These are phyloP conservation scores for Notolepis coatsorum DNA, from an alignment of 2,797 vertebrate species.

Conservation along the genomic window DNA sequence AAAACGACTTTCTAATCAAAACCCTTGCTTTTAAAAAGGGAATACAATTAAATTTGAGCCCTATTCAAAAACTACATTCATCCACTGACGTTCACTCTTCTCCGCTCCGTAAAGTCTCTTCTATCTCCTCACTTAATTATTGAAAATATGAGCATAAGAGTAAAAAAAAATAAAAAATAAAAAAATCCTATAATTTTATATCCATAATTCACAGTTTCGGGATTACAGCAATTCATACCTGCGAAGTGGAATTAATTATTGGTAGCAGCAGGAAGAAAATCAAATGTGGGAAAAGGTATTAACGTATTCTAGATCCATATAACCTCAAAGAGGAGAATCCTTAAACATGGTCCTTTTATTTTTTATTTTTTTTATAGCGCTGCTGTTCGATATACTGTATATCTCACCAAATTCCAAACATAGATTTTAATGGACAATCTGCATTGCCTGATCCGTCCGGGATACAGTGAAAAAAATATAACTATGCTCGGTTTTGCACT, in stretches of 20 bases:
- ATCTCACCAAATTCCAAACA: slow-evolving; percentile 64
- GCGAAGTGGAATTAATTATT: slow-evolving; percentile 78
- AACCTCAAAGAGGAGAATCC: slow-evolving; percentile 67
- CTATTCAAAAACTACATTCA: slow-evolving; percentile 36
- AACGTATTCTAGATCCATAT: slow-evolving; percentile 80
- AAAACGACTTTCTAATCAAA: slow-evolving; percentile 2
- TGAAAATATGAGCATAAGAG: slow-evolving; percentile 65
- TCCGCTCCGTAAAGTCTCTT: slow-evolving; percentile 43
- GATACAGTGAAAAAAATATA: slow-evolving; percentile 2
- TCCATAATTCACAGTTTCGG: slow-evolving; percentile 80
- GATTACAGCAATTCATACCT: slow-evolving; percentile 78
- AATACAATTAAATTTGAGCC: slow-evolving; percentile 20
- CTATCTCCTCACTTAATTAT: slow-evolving; percentile 66
- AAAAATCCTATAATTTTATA: slow-evolving; percentile 80
- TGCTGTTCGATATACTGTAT: slow-evolving; percentile 75
- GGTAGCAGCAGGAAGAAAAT: slow-evolving; percentile 68
- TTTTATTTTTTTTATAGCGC: slow-evolving; percentile 50
- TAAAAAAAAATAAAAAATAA: slow-evolving; percentile 69
- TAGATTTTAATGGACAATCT: slow-evolving; percentile 76
- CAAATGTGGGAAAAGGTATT: slow-evolving; percentile 72
- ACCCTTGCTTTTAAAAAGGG: background rate
- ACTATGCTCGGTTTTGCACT: slow-evolving; percentile 49
- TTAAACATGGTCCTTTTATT: slow-evolving; percentile 57
- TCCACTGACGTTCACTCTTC: slow-evolving; percentile 33
- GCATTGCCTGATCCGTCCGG: slow-evolving; percentile 46